Conservation (phyloP, 1,140 invertebrate species). For the Cydia splendana region DNA sequence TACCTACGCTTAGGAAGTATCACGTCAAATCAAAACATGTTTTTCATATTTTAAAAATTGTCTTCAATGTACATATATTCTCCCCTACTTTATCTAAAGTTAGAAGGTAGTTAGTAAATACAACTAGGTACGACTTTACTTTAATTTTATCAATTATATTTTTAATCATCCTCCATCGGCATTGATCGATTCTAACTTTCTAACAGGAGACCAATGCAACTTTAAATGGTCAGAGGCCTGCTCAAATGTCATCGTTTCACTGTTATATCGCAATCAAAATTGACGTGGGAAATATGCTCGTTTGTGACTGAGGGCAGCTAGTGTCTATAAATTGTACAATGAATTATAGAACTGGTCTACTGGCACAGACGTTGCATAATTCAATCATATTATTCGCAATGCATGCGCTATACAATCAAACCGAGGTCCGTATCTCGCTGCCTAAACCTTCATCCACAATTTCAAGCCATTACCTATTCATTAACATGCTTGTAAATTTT, state of each 20-base stretch:
- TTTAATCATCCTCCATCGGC: background rate
- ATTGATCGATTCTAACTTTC: background rate
- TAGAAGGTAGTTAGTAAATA: too few species aligned
- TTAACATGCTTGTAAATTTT: background rate
- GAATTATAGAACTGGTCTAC: conserved; percentile 65
- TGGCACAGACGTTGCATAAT: conserved; percentile 64
- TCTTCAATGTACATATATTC: too few species aligned
- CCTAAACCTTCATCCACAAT: background rate
- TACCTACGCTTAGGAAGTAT: too few species aligned
- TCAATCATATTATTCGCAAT: conserved; percentile 63
- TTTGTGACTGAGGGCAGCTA: conserved; percentile 66
- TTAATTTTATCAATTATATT: background rate
- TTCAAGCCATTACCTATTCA: background rate
- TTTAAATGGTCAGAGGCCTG: conserved; percentile 40
- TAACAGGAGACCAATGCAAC: conserved; percentile 4
- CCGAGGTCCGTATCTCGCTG: background rate
- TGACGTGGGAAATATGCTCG: conserved; percentile 76
- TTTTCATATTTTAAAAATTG: too few species aligned
- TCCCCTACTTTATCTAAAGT: too few species aligned
- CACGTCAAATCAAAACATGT: too few species aligned
- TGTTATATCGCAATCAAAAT: conserved; percentile 76
- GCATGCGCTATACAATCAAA: conserved; percentile 31
- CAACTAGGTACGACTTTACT: too few species aligned
- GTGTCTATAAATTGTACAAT: conserved; percentile 73
- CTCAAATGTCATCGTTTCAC: conserved; percentile 72